These are phyloP conservation scores for Cladorhizidae sp. DNA, from an alignment of 37 sponge, comb jelly and placozoan genomes.

Conservation along the genomic window DNA sequence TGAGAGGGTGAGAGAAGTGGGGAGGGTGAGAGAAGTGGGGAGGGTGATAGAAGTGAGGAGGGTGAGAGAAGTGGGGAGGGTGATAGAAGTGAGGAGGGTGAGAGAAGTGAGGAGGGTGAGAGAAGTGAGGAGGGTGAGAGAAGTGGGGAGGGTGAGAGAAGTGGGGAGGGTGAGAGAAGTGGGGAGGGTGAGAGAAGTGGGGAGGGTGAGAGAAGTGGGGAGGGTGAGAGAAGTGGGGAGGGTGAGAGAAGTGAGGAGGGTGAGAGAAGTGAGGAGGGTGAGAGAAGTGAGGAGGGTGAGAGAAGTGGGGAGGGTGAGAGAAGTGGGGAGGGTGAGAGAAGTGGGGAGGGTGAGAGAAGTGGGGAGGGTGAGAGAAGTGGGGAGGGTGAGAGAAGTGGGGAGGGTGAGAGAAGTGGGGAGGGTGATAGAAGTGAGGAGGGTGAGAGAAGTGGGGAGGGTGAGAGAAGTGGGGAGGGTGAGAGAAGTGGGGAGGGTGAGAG, in stretches of 20 bases:
- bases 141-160: not conserved
- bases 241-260: no score
- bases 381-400: not conserved
- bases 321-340: slow-evolving; percentile 14
- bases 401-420: no score
- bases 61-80: no score
- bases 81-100: no score
- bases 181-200: not conserved
- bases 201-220: not conserved
- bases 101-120: no score
- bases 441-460: not conserved
- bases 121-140: no score
- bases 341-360: not conserved
- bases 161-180: not conserved
- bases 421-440: not conserved
- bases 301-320: not conserved
- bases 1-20: not conserved
- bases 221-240: no score
- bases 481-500: not conserved
- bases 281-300: no score
- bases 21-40: not conserved
- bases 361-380: not conserved
- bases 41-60: not conserved
- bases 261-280: no score
- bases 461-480: not conserved